These are phyloP conservation scores for Grammomys dolichurus DNA, from an alignment of 2,113 vertebrate species.

Conservation along the genomic window DNA sequence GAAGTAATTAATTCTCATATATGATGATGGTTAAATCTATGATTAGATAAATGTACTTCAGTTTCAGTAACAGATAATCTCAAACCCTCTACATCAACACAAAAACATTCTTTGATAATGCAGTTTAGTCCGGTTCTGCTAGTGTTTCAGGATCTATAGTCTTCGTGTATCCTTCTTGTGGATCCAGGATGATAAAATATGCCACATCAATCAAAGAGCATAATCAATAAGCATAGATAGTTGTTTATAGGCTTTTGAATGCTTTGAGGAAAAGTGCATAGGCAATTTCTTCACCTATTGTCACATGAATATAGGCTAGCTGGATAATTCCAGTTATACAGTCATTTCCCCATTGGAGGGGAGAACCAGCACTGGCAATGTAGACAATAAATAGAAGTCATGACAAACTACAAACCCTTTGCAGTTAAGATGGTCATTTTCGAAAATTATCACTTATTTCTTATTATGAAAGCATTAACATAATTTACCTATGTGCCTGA, in stretches of 20 bases:
- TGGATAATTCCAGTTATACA: background rate
- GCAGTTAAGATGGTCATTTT: background rate
- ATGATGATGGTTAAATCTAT: background rate
- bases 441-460: no score
- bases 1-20: background rate
- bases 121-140: background rate
- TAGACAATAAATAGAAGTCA: no score
- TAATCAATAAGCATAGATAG: background rate
- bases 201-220: background rate
- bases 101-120: background rate
- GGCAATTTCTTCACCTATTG: background rate
- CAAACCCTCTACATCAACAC: background rate
- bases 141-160: background rate
- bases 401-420: background rate
- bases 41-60: no score
- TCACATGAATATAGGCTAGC: background rate
- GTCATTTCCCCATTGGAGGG: no score
- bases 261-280: background rate
- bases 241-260: background rate
- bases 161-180: accelerated
- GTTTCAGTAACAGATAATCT: background rate
- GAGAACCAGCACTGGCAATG: background rate
- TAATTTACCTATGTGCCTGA: background rate
- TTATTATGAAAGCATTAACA: background rate
- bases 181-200: background rate